Evolutionary conservation across 2,888 invertebrate species (phyloP), one percentile per base, ranked within the genome.

Genomic region (Agrochola lota): DNA sequence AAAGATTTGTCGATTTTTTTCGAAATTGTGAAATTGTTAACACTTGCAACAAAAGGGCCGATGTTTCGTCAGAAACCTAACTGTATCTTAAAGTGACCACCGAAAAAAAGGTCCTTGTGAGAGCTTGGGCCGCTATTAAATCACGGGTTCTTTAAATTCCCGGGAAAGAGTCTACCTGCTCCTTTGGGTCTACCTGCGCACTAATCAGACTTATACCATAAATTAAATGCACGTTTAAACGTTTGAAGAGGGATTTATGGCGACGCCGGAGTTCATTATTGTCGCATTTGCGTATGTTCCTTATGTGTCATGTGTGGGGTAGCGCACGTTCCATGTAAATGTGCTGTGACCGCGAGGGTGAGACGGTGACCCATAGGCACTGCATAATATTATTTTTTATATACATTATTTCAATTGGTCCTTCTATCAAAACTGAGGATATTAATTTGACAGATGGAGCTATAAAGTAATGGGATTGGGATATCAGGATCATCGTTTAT

Each of bases 151-250:
- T 86, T 91, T 89, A 90, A 93, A 92, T 93, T 94, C 92, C 92
- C 93, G 93, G 92, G 94, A 94, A 94, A 93, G 93, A 86, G 89
- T 83, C 93, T 95, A 95, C 95, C 95, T 95, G 95, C 91, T 85
- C 82, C 70, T 78, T 77, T 84, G 83, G 88, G 82, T 88, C 90
- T 95, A 95, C 96, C 95, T 95, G 95, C 91, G 77, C 85, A 88
- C 91, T 93, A 94, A 96, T 95, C 94, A 94, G 92, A 87, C 91
- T 89, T 91, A 92, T 90, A 90, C 92, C 92, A 93, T 95, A 96
- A 95, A 95, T 96, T 95, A 95, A 95, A 93, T 90, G 91, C 91
- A 89, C 88, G 91, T 93, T 93, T 91, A 91, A 89, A 88, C 78
- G 86, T 89, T 89, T 86, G 80, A 79, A 89, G 88, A 87, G 91